Percentiles rank a stretch among this genome's conserved stretches.
phyloP scores from a whole-genome alignment of 2,888 invertebrate genomes.

The Calliscelio sp. region DNA sequence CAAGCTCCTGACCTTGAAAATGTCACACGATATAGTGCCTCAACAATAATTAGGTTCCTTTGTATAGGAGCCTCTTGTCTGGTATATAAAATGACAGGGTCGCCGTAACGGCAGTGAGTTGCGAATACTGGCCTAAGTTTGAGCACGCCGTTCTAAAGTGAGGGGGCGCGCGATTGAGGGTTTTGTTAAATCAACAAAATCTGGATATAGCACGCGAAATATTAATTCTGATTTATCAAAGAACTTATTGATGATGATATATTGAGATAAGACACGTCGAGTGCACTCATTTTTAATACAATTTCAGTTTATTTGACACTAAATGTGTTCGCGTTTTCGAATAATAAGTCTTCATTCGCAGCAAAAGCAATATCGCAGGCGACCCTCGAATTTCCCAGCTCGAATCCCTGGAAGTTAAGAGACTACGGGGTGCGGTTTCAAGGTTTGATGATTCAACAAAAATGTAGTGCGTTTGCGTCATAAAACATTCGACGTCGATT shows the following conservation, averaged over 20 bases:
- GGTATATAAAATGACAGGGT: conserved; percentile 61
- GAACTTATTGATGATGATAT: conserved; percentile 19
- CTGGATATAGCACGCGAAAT: conserved; percentile 37
- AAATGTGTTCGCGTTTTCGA: not conserved
- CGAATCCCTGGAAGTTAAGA: not conserved
- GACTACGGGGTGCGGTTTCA: conserved; percentile 1
- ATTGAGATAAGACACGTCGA: conserved; percentile 1
- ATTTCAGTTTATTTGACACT: no score
- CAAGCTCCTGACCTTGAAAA: conserved; percentile 47
- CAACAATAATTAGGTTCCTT: conserved; percentile 61
- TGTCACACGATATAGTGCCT: conserved; percentile 21
- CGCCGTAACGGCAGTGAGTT: conserved; percentile 45
- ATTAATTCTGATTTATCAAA: conserved; percentile 60
- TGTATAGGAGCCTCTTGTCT: conserved; percentile 53
- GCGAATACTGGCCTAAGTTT: conserved; percentile 55
- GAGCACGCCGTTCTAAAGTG: conserved; percentile 34
- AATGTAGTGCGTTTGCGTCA: not conserved
- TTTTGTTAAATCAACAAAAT: conserved; percentile 67
- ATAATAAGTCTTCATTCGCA: conserved; percentile 17
- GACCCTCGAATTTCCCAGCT: not conserved
- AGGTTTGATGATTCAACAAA: conserved; percentile 13
- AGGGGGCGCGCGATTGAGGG: conserved; percentile 59
- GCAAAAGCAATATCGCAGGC: no score
- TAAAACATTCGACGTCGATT: conserved; percentile 2
- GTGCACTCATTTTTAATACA: not conserved